Conservation (phyloP, 2,797 vertebrate genomes). For the Neostethus bicornis region DNA sequence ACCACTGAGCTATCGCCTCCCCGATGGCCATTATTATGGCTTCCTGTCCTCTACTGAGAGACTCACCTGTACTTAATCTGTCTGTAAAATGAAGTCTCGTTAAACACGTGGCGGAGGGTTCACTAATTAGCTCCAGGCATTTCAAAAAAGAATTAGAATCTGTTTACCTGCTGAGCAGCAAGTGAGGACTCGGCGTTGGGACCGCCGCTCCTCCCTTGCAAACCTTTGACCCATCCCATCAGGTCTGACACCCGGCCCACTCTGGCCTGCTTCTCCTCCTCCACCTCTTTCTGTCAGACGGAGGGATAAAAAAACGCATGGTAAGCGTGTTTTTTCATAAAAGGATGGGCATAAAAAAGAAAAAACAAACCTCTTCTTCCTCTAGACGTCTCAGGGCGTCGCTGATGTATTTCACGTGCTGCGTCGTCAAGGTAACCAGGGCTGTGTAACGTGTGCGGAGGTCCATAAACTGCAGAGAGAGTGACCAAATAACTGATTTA, state of each 20-base stretch:
- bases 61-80: too few species aligned
- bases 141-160: too few species aligned
- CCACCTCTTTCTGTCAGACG: conserved; percentile 89
- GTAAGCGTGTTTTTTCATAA: not conserved
- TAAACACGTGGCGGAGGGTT: too few species aligned
- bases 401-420: conserved; percentile 98
- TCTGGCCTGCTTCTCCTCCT: conserved; percentile 94
- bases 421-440: conserved; percentile 94
- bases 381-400: conserved; percentile 92
- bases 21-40: too few species aligned
- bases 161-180: conserved; percentile 90
- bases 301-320: not conserved
- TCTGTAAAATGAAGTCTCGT: too few species aligned
- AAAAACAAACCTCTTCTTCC: conserved; percentile 88
- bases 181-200: conserved; percentile 86
- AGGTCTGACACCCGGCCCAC: conserved; percentile 92
- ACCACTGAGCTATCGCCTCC: too few species aligned
- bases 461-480: conserved; percentile 90
- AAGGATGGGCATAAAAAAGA: too few species aligned
- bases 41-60: too few species aligned
- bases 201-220: conserved; percentile 77
- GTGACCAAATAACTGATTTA: not conserved
- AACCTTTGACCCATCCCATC: conserved; percentile 87
- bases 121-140: too few species aligned
- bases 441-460: conserved; percentile 95